phyloP scores from a whole-genome alignment of 2,113 vertebrate species.

The Tragelaphus buxtoni region DNA sequence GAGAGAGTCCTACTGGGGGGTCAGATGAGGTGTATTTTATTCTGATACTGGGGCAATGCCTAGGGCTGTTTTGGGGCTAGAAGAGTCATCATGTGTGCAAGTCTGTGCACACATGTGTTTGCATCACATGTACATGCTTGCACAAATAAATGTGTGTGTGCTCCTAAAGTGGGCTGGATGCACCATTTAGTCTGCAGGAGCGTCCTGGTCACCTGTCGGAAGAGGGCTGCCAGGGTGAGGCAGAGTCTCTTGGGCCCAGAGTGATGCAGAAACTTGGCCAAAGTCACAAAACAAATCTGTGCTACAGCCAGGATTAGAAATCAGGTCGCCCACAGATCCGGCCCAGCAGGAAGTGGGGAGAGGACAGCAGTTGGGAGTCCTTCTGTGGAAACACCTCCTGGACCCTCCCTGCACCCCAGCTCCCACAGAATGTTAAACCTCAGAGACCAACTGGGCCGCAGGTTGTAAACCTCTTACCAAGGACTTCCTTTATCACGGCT shows the following conservation, averaged over 20 bases:
- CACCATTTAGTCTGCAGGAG: background rate
- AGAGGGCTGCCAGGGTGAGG: too few relatives aligned
- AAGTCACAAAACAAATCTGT: background rate
- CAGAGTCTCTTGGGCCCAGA: background rate
- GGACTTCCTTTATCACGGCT: background rate
- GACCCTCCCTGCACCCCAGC: background rate
- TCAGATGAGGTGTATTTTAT: background rate
- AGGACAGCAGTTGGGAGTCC: rapidly evolving
- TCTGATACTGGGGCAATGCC: background rate
- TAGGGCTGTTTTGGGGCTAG: background rate
- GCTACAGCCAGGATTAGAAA: background rate
- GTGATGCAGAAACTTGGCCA: background rate
- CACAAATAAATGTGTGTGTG: too few relatives aligned
- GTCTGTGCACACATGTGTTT: background rate
- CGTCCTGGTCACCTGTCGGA: background rate
- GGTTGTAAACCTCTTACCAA: background rate
- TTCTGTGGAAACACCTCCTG: background rate
- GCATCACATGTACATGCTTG: background rate
- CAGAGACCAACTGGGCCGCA: background rate
- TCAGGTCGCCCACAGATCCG: background rate
- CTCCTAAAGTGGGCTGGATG: background rate
- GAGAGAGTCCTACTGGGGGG: too few relatives aligned
- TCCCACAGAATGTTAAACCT: background rate
- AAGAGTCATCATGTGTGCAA: background rate
- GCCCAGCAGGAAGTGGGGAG: rapidly evolving